These are phyloP conservation scores for Epinotia ramella DNA, from an alignment of 2,888 invertebrate species.

Conservation along the genomic window DNA sequence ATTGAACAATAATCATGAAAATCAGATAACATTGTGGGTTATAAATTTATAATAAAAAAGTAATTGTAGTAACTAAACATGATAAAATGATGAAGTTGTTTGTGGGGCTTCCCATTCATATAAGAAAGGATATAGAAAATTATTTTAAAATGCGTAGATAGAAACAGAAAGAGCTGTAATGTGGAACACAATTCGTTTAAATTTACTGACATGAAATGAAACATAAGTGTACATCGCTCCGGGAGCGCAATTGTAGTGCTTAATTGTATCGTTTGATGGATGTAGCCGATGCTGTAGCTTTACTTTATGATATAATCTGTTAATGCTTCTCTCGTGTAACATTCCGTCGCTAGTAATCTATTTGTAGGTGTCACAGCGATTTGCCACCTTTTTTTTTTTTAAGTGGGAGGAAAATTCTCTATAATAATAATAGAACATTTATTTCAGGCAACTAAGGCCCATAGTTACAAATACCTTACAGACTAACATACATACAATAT, in stretches of 20 bases:
- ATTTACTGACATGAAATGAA: slow-evolving; percentile 37
- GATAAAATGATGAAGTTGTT: background rate
- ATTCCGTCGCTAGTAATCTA: slow-evolving; percentile 7
- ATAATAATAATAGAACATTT: too few relatives aligned
- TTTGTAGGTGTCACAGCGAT: slow-evolving; percentile 8
- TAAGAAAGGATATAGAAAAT: slow-evolving; percentile 1
- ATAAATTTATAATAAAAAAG: slow-evolving; percentile 4
- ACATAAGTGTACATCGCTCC: slow-evolving; percentile 27
- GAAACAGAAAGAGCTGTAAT: background rate
- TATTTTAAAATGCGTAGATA: slow-evolving; percentile 10
- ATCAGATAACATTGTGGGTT: background rate
- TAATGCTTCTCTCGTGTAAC: slow-evolving; percentile 14
- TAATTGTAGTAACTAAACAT: background rate
- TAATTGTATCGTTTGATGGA: slow-evolving; percentile 33
- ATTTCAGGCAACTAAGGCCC: too few relatives aligned
- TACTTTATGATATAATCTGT: slow-evolving; percentile 14
- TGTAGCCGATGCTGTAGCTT: slow-evolving; percentile 1
- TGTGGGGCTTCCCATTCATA: background rate
- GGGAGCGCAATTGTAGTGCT: slow-evolving; percentile 23
- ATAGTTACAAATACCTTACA: too few relatives aligned
- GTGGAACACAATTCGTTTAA: slow-evolving; percentile 35
- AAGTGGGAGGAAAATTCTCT: too few relatives aligned
- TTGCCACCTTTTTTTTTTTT: too few relatives aligned
- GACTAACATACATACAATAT: too few relatives aligned
- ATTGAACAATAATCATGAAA: slow-evolving; percentile 1